phyloP scores from a whole-genome alignment of 2,797 vertebrate genomes.

The Emys orbicularis region DNA sequence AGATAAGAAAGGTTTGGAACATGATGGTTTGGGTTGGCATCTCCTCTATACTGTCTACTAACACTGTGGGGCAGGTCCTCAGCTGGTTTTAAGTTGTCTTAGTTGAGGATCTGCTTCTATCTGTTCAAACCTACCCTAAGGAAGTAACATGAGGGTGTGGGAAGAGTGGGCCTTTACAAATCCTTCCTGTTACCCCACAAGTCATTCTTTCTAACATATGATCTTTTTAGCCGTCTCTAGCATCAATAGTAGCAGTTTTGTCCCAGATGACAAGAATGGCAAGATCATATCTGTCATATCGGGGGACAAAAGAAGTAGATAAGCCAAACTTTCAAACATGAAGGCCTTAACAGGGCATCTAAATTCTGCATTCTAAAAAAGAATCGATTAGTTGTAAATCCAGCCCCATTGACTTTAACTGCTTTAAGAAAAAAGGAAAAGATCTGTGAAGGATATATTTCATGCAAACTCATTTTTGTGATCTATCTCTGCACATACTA shows the following conservation, averaged over 20 bases:
- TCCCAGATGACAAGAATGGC: not conserved
- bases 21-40: conserved; percentile 25
- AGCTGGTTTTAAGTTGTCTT: conserved; percentile 37
- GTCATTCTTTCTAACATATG: not conserved
- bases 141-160: not conserved
- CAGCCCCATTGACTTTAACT: conserved; percentile 37
- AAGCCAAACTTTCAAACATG: conserved; percentile 53
- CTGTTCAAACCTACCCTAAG: not conserved
- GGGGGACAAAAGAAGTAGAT: not conserved
- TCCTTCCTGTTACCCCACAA: not conserved
- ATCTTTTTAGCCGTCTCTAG: not conserved
- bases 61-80: conserved; percentile 25
- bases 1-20: conserved; percentile 25
- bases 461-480: not conserved
- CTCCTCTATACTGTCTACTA: not conserved
- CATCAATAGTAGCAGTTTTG: conserved; percentile 2
- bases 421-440: conserved; percentile 47
- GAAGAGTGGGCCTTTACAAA: not conserved
- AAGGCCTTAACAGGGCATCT: conserved; percentile 74
- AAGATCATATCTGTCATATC: not conserved
- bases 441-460: conserved; percentile 61
- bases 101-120: conserved; percentile 10
- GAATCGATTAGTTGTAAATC: conserved; percentile 53
- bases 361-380: conserved; percentile 67
- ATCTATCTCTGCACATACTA: conserved; percentile 27